Evolutionary conservation across 2,888 invertebrate genomes (phyloP).

Genomic region (Drosophila acutilabella): DNA sequence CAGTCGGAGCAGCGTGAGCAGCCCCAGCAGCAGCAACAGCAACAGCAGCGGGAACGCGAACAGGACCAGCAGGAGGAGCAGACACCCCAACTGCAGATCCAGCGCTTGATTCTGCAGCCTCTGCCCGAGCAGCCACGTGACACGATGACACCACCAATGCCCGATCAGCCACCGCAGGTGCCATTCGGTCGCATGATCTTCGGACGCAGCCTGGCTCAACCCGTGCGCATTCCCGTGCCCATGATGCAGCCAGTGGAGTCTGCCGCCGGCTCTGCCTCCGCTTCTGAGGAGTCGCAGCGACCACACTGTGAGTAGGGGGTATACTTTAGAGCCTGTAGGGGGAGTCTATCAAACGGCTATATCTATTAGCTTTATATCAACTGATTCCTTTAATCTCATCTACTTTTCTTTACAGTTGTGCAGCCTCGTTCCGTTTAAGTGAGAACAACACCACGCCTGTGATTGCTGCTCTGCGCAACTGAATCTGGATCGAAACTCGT

Average conservation of each 20-base stretch:
- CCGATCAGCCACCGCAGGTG: slow-evolving; percentile 83
- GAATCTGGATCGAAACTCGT: slow-evolving; percentile 48
- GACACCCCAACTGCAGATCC: slow-evolving; percentile 77
- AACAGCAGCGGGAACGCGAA: slow-evolving; percentile 41
- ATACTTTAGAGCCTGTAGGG: background rate
- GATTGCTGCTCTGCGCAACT: slow-evolving; percentile 87
- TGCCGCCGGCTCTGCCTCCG: slow-evolving; percentile 78
- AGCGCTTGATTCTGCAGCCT: slow-evolving; percentile 82
- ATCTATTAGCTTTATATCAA: too few relatives aligned
- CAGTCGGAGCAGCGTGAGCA: slow-evolving; percentile 32
- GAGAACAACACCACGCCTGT: slow-evolving; percentile 88
- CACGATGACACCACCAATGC: slow-evolving; percentile 84
- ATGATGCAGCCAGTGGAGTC: slow-evolving; percentile 86
- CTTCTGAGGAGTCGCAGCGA: slow-evolving; percentile 86
- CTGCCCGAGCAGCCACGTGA: slow-evolving; percentile 84
- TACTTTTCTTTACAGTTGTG: slow-evolving; percentile 88
- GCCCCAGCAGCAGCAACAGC: slow-evolving; percentile 37
- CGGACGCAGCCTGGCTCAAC: slow-evolving; percentile 84
- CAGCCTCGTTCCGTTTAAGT: slow-evolving; percentile 92
- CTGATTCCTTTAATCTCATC: slow-evolving; percentile 1
- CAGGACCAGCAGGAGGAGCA: slow-evolving; percentile 81
- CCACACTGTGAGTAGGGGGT: slow-evolving; percentile 90
- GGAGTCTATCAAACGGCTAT: too few relatives aligned
- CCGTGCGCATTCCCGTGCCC: slow-evolving; percentile 86
- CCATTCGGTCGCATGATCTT: slow-evolving; percentile 84